phyloP scores from a whole-genome alignment of 2,888 invertebrate genomes.

The Catocala fraxini region DNA sequence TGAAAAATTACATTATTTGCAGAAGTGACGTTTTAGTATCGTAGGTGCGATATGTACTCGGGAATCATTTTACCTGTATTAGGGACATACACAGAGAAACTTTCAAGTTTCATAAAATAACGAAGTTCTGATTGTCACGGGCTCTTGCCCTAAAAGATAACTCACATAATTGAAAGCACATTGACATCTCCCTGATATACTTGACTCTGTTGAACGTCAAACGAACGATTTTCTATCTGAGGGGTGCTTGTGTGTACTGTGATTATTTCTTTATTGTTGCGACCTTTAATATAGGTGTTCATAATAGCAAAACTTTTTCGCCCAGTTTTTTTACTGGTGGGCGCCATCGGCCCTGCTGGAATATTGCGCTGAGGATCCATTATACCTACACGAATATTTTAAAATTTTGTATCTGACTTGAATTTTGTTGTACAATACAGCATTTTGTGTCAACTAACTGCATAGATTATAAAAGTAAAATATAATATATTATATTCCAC shows the following conservation, averaged over 20 bases:
- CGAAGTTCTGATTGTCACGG: no score
- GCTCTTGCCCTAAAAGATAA: slow-evolving; percentile 13
- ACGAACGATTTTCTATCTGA: slow-evolving; percentile 65
- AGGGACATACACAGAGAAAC: no score
- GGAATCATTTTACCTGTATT: no score
- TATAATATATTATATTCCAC: no score
- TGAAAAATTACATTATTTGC: no score
- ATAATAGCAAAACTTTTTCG: slow-evolving; percentile 68
- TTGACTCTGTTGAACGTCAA: slow-evolving; percentile 71
- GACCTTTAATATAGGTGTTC: slow-evolving; percentile 56
- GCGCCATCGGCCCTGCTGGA: slow-evolving; percentile 71
- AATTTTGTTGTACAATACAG: neutral
- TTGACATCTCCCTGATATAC: slow-evolving; percentile 77
- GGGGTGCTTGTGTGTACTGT: slow-evolving; percentile 76
- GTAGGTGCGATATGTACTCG: no score
- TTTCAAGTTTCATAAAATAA: no score
- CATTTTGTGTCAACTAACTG: neutral
- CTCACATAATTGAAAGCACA: slow-evolving; percentile 78
- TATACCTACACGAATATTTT: neutral
- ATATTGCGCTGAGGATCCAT: slow-evolving; percentile 76
- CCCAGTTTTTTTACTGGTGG: slow-evolving; percentile 61
- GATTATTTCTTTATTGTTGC: slow-evolving; percentile 69
- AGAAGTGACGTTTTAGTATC: no score
- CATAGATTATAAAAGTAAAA: no score
- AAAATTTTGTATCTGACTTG: slow-evolving; percentile 6